phyloP scores from a whole-genome alignment of 2,797 vertebrate species.

The Hemibagrus guttatus region DNA sequence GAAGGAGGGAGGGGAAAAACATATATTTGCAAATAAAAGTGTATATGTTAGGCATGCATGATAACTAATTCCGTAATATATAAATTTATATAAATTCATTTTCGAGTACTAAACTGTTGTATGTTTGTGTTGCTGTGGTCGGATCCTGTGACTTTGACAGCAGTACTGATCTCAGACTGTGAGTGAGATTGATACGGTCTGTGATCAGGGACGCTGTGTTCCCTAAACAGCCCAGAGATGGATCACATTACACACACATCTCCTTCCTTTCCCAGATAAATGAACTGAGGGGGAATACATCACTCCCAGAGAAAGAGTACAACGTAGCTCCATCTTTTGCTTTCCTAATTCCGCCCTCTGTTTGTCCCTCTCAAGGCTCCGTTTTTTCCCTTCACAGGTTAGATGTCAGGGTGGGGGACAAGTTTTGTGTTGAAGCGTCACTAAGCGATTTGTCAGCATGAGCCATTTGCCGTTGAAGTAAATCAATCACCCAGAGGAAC shows the following conservation, averaged over 20 bases:
- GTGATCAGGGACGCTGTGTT: constrained; percentile 79
- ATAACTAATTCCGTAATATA: background rate
- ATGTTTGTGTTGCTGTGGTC: constrained; percentile 11
- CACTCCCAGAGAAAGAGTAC: constrained; percentile 70
- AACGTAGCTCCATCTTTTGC: constrained; percentile 63
- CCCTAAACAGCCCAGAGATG: constrained; percentile 77
- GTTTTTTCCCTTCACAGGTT: constrained; percentile 71
- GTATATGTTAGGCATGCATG: no score
- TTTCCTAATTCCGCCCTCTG: constrained; percentile 44
- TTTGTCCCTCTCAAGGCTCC: constrained; percentile 45
- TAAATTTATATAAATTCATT: background rate
- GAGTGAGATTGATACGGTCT: constrained; percentile 81
- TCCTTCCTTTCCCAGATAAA: constrained; percentile 81
- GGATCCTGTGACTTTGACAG: constrained; percentile 64
- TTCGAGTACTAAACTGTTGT: background rate
- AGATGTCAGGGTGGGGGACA: constrained; percentile 73
- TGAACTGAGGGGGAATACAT: constrained; percentile 81
- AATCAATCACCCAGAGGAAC: constrained; percentile 73
- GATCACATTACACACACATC: constrained; percentile 72
- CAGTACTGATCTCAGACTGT: constrained; percentile 74
- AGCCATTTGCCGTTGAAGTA: constrained; percentile 72
- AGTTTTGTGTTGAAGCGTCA: constrained; percentile 75
- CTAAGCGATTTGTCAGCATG: constrained; percentile 77
- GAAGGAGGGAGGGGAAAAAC: no score
- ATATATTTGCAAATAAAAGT: no score